Conservation (phyloP, 2,888 invertebrate genomes). For the Mylabris sibirica region DNA sequence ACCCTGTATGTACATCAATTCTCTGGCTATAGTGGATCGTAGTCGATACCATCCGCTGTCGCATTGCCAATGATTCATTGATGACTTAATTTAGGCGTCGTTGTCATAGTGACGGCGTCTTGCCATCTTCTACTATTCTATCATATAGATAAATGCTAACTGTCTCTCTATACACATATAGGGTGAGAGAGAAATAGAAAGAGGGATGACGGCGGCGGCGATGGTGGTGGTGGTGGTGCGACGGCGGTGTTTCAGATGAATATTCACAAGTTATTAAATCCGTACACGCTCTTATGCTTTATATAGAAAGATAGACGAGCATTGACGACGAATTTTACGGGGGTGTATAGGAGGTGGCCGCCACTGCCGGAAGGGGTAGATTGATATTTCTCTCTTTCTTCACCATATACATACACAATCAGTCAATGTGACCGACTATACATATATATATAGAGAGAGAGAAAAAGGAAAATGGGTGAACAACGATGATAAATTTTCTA, state of each 20-base stretch:
- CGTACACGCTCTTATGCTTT: slow-evolving; percentile 59
- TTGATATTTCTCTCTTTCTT: slow-evolving; percentile 19
- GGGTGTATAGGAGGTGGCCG: neutral
- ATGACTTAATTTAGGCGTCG: slow-evolving; percentile 61
- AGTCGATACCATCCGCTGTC: slow-evolving; percentile 22
- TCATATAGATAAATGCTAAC: slow-evolving; percentile 24
- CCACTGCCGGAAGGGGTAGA: too few relatives aligned
- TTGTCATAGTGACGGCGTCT: slow-evolving; percentile 54
- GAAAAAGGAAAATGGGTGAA: neutral
- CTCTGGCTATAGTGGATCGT: neutral
- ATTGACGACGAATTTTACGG: slow-evolving; percentile 13
- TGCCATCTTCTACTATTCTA: slow-evolving; percentile 50
- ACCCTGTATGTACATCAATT: too few relatives aligned
- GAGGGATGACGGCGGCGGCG: slow-evolving; percentile 44
- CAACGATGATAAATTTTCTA: slow-evolving; percentile 5
- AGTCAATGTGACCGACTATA: neutral
- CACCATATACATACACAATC: too few relatives aligned
- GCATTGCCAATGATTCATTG: slow-evolving; percentile 61
- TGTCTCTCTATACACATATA: slow-evolving; percentile 30
- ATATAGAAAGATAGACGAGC: slow-evolving; percentile 18
- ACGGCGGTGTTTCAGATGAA: slow-evolving; percentile 56
- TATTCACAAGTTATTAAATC: slow-evolving; percentile 64
- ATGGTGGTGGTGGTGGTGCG: slow-evolving; percentile 20
- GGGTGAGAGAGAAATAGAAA: slow-evolving; percentile 42
- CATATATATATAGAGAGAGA: neutral